Conservation (phyloP, 2,113 vertebrate species). For the Crotalus viridis region DNA sequence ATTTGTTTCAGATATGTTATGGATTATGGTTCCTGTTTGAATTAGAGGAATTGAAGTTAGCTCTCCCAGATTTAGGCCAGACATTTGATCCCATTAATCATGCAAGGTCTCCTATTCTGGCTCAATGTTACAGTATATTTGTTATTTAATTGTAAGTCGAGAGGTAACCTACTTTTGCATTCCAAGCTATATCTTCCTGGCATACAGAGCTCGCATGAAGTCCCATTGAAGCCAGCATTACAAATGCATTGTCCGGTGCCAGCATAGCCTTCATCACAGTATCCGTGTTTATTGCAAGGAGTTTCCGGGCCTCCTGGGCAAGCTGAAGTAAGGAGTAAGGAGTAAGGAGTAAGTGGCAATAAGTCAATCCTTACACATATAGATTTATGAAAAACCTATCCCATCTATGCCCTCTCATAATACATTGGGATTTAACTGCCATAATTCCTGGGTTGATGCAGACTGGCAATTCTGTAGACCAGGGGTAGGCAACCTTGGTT, state of each 20-base stretch:
- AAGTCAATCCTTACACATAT: neutral
- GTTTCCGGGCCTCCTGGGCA: slow-evolving; percentile 83
- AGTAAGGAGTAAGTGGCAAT: neutral
- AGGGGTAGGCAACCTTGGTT: too few relatives aligned
- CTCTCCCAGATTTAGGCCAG: neutral
- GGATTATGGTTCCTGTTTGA: neutral
- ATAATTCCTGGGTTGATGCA: neutral
- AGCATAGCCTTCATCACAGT: slow-evolving; percentile 73
- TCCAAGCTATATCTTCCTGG: slow-evolving; percentile 75
- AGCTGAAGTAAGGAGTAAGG: too few relatives aligned
- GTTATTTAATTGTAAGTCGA: neutral
- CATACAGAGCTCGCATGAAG: slow-evolving; percentile 81
- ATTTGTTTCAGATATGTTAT: neutral
- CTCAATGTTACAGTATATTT: accelerated
- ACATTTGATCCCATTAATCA: neutral
- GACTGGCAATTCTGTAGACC: neutral
- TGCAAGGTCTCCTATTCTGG: neutral
- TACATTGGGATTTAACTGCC: neutral
- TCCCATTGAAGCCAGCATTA: slow-evolving; percentile 76
- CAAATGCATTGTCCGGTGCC: slow-evolving; percentile 85
- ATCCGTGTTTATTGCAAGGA: slow-evolving; percentile 80
- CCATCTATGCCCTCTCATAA: neutral
- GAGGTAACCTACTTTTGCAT: slow-evolving; percentile 76
- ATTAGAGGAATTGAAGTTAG: neutral
- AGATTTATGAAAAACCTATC: neutral